These are phyloP conservation scores for Notoglanidium macrostoma DNA, from an alignment of 2,797 vertebrate species.

Conservation along the genomic window DNA sequence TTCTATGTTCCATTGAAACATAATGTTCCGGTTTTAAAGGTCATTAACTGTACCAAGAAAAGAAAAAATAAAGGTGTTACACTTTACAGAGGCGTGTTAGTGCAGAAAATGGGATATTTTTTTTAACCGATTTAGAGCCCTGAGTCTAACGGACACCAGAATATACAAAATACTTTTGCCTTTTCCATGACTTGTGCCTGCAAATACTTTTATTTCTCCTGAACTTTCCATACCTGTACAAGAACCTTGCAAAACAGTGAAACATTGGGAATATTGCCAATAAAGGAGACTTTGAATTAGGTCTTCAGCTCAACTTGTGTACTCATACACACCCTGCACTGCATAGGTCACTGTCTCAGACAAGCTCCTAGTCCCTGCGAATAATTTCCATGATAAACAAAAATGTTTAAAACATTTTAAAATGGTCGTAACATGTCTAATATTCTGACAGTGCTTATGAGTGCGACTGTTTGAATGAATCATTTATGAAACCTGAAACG, in stretches of 20 bases:
- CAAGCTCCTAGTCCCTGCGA: not conserved
- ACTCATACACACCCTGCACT: not conserved
- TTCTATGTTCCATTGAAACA: not conserved
- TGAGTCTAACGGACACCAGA: not conserved
- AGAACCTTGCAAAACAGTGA: not conserved
- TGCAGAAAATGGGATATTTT: not conserved
- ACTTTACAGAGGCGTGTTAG: not conserved
- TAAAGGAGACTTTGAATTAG: too few species aligned
- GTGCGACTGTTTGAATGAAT: not conserved
- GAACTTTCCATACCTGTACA: not conserved
- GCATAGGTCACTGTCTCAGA: not conserved
- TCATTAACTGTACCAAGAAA: not conserved
- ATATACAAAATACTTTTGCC: not conserved
- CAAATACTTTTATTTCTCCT: not conserved
- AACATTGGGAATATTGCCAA: not conserved
- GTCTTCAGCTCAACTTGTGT: not conserved
- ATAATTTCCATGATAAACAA: not conserved
- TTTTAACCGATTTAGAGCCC: not conserved
- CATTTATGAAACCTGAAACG: conserved; percentile 16
- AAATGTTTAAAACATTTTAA: not conserved
- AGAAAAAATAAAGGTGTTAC: not conserved
- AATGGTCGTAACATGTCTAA: not conserved
- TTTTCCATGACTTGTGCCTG: not conserved
- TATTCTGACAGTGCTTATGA: not conserved
- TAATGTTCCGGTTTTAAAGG: conserved; percentile 1